Evolutionary conservation across 23 tunicate species (phyloP).

Genomic region (Styela clava): DNA sequence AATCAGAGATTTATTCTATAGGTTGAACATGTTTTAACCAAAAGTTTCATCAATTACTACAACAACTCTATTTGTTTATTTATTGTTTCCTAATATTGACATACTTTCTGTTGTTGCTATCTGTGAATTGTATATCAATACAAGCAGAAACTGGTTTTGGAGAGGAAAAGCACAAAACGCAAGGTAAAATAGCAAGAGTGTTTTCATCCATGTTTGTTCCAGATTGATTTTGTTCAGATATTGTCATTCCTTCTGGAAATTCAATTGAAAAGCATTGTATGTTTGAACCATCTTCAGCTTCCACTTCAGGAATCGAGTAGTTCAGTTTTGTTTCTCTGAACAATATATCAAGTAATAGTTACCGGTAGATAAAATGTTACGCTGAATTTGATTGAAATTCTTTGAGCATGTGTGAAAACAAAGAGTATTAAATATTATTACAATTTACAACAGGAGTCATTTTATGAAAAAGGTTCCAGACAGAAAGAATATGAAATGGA

Average conservation of each 20-base stretch:
- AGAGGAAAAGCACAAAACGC: conserved; percentile 65
- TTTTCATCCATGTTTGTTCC: conserved; percentile 25
- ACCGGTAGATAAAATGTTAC: too few species aligned
- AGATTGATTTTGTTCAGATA: conserved; percentile 14
- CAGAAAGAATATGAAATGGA: too few species aligned
- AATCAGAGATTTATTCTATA: too few species aligned
- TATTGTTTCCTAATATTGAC: too few species aligned
- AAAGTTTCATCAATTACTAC: too few species aligned
- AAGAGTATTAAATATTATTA: too few species aligned
- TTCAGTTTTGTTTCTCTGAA: conserved; percentile 42
- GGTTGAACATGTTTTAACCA: too few species aligned
- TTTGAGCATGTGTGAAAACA: too few species aligned
- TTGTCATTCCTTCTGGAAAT: conserved; percentile 68
- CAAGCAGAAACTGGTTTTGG: conserved; percentile 65
- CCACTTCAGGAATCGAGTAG: conserved; percentile 57
- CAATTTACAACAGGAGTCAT: too few species aligned
- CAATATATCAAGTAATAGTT: not conserved
- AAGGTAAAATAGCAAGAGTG: conserved; percentile 36
- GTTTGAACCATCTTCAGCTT: conserved; percentile 70
- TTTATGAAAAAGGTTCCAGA: too few species aligned
- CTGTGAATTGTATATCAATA: conserved; percentile 57
- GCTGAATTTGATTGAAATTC: too few species aligned
- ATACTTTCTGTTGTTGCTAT: conserved; percentile 58
- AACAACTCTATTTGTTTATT: too few species aligned
- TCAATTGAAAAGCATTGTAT: conserved; percentile 69